Evolutionary conservation across 2,888 invertebrate species (phyloP).

Genomic region (Parnassius glacialis): DNA sequence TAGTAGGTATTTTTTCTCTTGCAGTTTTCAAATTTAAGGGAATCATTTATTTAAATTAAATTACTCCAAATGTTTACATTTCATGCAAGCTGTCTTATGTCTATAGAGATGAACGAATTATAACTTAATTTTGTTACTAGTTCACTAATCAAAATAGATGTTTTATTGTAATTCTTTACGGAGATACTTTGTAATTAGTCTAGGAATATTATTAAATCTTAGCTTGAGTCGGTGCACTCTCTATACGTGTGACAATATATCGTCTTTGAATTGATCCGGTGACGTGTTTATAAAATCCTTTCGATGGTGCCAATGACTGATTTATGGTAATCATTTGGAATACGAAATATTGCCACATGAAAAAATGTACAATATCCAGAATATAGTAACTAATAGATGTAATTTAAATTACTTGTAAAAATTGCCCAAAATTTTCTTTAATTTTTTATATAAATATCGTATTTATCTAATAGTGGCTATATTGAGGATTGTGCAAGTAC

Average conservation of each 20-base stretch:
- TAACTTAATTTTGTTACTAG: no score
- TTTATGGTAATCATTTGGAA: constrained; percentile 2
- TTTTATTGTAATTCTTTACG: constrained; percentile 15
- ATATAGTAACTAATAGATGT: constrained; percentile 28
- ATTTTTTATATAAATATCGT: not conserved
- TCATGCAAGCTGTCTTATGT: no score
- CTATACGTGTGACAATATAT: constrained; percentile 19
- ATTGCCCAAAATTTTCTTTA: constrained; percentile 1
- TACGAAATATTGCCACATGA: constrained; percentile 23
- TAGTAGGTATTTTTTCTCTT: no score
- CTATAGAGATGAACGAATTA: no score
- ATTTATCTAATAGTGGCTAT: constrained; percentile 37
- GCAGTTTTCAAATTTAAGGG: no score
- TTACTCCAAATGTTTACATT: no score
- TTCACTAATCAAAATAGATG: not conserved
- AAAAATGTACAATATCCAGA: constrained; percentile 13
- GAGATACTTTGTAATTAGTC: constrained; percentile 8
- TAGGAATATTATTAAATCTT: constrained; percentile 17
- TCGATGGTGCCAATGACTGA: constrained; percentile 20
- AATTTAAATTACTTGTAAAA: constrained; percentile 11
- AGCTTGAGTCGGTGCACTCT: constrained; percentile 31
- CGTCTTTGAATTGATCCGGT: constrained; percentile 8
- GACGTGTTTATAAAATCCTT: not conserved
- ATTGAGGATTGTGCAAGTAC: constrained; percentile 43
- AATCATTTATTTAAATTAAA: no score